These are phyloP conservation scores for Agrotis exclamationis DNA, from an alignment of 2,888 invertebrate genomes.

Conservation along the genomic window DNA sequence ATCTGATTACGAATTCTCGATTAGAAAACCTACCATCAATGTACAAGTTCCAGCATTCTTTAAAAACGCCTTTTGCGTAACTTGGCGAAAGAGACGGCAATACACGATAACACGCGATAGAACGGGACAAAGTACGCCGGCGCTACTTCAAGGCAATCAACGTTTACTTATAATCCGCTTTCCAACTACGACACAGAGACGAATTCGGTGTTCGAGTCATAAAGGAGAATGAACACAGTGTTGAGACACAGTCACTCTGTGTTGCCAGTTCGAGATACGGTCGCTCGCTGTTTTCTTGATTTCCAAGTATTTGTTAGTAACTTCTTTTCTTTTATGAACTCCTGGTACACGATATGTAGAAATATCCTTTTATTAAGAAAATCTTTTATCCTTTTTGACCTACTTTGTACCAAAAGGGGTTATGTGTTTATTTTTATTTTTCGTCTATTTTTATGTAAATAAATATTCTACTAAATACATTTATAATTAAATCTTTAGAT, in stretches of 20 bases:
- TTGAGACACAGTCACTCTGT: constrained; percentile 58
- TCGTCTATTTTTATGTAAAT: no score
- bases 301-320: constrained; percentile 80
- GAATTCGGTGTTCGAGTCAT: constrained; percentile 59
- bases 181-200: constrained; percentile 78
- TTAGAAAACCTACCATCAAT: constrained; percentile 69
- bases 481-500: constrained; percentile 11
- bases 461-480: neutral
- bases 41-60: constrained; percentile 80
- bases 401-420: constrained; percentile 15
- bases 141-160: constrained; percentile 88
- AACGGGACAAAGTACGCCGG: constrained; percentile 72
- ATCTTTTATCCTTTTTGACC: constrained; percentile 62
- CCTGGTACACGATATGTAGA: constrained; percentile 78
- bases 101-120: constrained; percentile 58
- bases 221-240: constrained; percentile 65
- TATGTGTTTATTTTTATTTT: neutral
- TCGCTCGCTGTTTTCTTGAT: constrained; percentile 80
- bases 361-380: constrained; percentile 74
- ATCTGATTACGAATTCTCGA: constrained; percentile 53
- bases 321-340: constrained; percentile 79
- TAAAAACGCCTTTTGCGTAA: constrained; percentile 82
- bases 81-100: constrained; percentile 73
- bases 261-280: constrained; percentile 42
- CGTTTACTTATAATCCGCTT: constrained; percentile 85